Evolutionary conservation across 2,797 vertebrate species (phyloP).

Genomic region (Silurus lanzhouensis): DNA sequence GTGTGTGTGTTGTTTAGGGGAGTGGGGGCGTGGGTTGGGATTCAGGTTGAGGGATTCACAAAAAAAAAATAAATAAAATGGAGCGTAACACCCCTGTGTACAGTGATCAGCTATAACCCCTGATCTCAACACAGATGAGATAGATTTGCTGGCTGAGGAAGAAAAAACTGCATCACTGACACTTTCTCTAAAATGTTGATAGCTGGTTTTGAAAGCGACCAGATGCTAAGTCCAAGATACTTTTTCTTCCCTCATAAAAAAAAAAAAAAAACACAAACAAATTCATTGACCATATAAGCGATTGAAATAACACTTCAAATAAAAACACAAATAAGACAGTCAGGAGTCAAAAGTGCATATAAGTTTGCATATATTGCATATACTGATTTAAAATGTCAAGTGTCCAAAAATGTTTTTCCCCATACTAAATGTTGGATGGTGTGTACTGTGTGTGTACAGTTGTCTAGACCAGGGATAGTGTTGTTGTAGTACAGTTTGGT

Average conservation of each 20-base stretch:
- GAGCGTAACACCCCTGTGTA: background rate
- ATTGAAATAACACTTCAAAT: background rate
- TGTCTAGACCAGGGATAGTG: background rate
- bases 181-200: constrained; percentile 48
- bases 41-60: background rate
- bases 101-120: constrained; percentile 50
- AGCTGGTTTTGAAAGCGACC: constrained; percentile 41
- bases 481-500: background rate
- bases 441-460: background rate
- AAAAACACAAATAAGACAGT: background rate
- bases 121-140: constrained; percentile 51
- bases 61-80: background rate
- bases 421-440: background rate
- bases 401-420: background rate
- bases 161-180: constrained; percentile 46
- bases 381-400: background rate
- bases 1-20: background rate
- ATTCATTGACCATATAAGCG: constrained; percentile 11
- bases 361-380: too few relatives aligned
- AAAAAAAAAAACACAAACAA: background rate
- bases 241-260: constrained; percentile 13
- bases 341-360: background rate
- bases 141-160: constrained; percentile 53
- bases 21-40: background rate
- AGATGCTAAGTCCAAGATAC: constrained; percentile 26